Evolutionary conservation across 2,113 vertebrate species (phyloP).

Genomic region (Callaeas wilsoni): DNA sequence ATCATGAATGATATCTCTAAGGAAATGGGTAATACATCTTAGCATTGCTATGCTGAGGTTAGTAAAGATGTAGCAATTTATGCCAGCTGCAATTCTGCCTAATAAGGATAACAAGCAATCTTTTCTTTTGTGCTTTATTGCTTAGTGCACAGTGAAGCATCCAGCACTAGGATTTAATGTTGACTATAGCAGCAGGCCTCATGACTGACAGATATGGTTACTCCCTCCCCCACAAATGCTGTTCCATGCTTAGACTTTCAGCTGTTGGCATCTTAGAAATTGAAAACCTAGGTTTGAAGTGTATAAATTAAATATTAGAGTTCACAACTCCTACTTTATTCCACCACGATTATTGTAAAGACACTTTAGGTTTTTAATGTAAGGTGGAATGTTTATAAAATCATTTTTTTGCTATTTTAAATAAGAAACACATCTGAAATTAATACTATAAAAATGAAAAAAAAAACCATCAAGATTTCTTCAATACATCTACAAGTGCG

Average conservation of each 20-base stretch:
- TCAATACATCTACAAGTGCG: not conserved
- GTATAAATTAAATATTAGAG: not conserved
- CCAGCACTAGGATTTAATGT: slow-evolving; percentile 11
- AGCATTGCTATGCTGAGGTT: not conserved
- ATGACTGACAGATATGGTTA: slow-evolving; percentile 22
- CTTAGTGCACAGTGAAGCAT: not conserved
- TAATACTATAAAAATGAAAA: not conserved
- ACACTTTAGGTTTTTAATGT: not conserved
- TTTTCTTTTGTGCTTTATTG: not conserved
- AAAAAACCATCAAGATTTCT: not conserved
- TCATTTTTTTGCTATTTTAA: not conserved
- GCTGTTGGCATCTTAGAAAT: not conserved
- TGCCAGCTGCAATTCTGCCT: not conserved
- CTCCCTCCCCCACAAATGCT: not conserved
- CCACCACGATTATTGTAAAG: not conserved
- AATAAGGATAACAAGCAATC: not conserved
- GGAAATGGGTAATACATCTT: not conserved
- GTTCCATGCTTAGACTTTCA: not conserved
- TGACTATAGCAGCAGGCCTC: not conserved
- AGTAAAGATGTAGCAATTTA: not conserved
- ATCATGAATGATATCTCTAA: not conserved
- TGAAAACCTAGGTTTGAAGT: not conserved
- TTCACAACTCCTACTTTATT: not conserved
- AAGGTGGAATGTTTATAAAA: not conserved
- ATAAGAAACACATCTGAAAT: not conserved